Base-by-base conservation (phyloP, 2,888 invertebrate genomes). In the Gastrophysa polygoni region DNA sequence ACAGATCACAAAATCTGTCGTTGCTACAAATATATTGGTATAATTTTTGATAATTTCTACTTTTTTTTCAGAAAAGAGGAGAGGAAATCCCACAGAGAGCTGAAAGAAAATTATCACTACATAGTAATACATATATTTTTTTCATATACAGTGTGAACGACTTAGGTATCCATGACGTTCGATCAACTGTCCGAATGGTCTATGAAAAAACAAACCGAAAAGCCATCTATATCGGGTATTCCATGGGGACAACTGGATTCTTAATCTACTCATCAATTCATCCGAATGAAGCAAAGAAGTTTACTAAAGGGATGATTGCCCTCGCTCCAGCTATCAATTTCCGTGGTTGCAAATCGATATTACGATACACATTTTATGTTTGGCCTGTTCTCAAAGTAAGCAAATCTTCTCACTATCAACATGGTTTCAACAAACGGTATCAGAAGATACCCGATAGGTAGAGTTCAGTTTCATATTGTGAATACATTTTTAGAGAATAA, bases 221-320 rank as follows among this genome's bases (percentile, higher is more conserved):
- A 44, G 49, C 61, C 16, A 63, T 71, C 57, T 69, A 67, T 32
- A 63, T 69, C 32, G 71, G 71, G 11, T 69, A 67, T 34, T 68
- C 66, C 1, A 63, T 68, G 63, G 68, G 68, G 14, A 57, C 68
- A 8, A 65, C 61, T n/a, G 56, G 59, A 47, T 65, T 65, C 55
- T 68, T 57, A 18, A 63, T 65, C 29, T 65, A 61, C 48, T 61
- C 65, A 7, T 56, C 59, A 11, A 63, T 63, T 5, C 61, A 50
- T 38, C 63, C 68, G 5, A 54, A 68, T 34, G 65, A 65, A 60
- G 55, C 63, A 18, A 61, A 65, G 46, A 32, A 51, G 21, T 38
- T 52, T 48, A 38, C 67, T 6, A 68, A 64, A 51, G 66, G 63
- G 21, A 64, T 69, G 47, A 66, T 70, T 24, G 60, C 44, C 14